Evolutionary conservation across 2,797 vertebrate genomes (phyloP), one percentile per base, ranked within the genome.

Genomic region (Pampus argenteus): DNA sequence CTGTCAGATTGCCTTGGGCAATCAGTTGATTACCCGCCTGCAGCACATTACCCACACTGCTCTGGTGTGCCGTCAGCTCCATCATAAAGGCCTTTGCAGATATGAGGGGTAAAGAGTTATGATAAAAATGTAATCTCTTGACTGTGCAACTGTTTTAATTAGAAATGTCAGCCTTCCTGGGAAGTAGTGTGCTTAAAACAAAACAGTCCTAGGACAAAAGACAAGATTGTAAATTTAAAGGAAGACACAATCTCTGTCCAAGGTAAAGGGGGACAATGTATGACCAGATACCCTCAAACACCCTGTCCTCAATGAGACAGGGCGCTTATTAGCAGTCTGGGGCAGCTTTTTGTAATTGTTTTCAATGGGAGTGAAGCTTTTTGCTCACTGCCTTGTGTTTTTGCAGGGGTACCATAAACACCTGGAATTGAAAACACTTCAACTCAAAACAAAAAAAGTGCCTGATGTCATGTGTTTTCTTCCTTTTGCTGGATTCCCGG

Each of bases 51-150:
- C 98, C 98, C 81, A 99, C 98, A 0, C 95, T 98, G 94, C 98
- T 99, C 95, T 99, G 98, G 86, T 99, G 98, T 0, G 96, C 96
- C 0, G 98, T 99, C 78, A 99, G 91, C 88, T 99, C 97, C 98
- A 99, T 98, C 98, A 99, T 99, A 66, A 99, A 99, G 71, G 76
- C 84, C 97, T 98, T 78, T 9, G 34, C 9, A 14, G 47, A 22
- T 15, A 56, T n/a, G 10, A 26, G 25, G 15, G 15, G 22, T 6
- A 44, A 23, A 65, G 2, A 36, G 40, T 34, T 57, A 50, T 20
- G 18, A 17, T 23, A 1, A 50, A n/a, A n/a, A n/a, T n/a, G 25
- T 2, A 59, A 51, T 44, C 5, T 61, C 28, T 11, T 11, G 6
- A 18, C 2, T 23, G 20, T 23, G 13, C 51, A 48, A 54, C 15